Percentiles rank a stretch among this genome's conserved stretches.
phyloP scores from a whole-genome alignment of 2,888 invertebrate species.

The Ferrisia virgata region DNA sequence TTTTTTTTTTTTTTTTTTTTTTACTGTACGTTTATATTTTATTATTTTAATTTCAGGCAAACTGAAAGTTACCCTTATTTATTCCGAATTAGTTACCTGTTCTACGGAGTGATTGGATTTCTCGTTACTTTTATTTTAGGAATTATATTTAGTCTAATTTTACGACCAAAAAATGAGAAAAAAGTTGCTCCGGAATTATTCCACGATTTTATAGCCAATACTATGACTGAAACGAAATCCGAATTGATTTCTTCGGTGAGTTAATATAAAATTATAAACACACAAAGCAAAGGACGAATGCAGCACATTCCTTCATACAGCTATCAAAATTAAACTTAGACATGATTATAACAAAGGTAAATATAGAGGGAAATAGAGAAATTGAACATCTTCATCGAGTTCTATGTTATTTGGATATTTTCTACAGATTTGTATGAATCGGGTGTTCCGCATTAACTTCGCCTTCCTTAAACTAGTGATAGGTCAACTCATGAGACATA shows the following conservation, averaged over 20 bases:
- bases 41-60: conserved; percentile 15
- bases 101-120: conserved; percentile 47
- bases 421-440: too few species aligned
- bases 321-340: too few species aligned
- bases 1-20: neutral
- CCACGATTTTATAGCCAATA: neutral
- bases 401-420: too few species aligned
- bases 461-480: too few species aligned
- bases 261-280: neutral
- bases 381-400: too few species aligned
- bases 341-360: too few species aligned
- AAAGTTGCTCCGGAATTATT: neutral
- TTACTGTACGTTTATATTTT: too few species aligned
- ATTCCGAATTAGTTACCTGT: conserved; percentile 47
- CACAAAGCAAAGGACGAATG: too few species aligned
- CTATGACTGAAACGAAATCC: neutral
- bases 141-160: neutral
- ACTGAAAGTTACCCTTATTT: conserved; percentile 43
- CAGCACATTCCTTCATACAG: too few species aligned
- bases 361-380: too few species aligned
- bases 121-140: conserved; percentile 42
- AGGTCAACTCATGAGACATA: too few species aligned
- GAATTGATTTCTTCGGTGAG: neutral
- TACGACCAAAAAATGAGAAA: neutral
- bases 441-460: too few species aligned